A percentile compares a stretch with the other conserved stretches of the same genome.
Conservation (phyloP, 2,113 vertebrate genomes). For the Lampris megalopsis region DNA sequence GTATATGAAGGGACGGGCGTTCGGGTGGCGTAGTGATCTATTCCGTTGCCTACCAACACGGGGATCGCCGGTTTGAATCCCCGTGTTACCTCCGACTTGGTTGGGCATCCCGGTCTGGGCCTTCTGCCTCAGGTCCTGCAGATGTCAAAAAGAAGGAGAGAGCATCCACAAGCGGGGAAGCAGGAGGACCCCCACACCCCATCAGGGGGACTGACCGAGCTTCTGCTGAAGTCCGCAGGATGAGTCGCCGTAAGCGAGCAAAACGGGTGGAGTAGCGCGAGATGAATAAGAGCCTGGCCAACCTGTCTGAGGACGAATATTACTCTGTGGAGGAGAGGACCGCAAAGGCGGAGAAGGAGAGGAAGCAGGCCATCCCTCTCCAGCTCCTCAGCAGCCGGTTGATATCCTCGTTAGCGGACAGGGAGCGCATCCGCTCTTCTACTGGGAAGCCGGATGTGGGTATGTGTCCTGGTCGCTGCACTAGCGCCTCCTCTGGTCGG, state of each 20-base stretch:
- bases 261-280: slow-evolving; percentile 99
- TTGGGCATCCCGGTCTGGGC: slow-evolving; percentile 63
- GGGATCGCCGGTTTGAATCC: no score
- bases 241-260: slow-evolving; percentile 94
- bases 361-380: slow-evolving; percentile 94
- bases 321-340: slow-evolving; percentile 99
- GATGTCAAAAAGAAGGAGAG: slow-evolving; percentile 91
- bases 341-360: slow-evolving; percentile 98
- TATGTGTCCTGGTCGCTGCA: no score
- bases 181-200: slow-evolving; percentile 80
- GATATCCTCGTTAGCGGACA: no score
- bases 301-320: slow-evolving; percentile 99
- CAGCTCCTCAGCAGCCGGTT: slow-evolving; percentile 88
- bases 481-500: no score
- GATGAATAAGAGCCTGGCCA: slow-evolving; percentile 99
- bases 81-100: no score
- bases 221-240: slow-evolving; percentile 93
- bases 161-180: slow-evolving; percentile 88
- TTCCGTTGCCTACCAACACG: no score
- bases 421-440: no score
- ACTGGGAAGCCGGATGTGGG: no score
- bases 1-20: no score
- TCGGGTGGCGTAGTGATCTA: no score
- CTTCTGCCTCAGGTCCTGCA: slow-evolving; percentile 68
- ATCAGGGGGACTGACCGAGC: slow-evolving; percentile 87